Base-by-base conservation (phyloP, 2,888 invertebrate genomes). In the Thyatira batis region DNA sequence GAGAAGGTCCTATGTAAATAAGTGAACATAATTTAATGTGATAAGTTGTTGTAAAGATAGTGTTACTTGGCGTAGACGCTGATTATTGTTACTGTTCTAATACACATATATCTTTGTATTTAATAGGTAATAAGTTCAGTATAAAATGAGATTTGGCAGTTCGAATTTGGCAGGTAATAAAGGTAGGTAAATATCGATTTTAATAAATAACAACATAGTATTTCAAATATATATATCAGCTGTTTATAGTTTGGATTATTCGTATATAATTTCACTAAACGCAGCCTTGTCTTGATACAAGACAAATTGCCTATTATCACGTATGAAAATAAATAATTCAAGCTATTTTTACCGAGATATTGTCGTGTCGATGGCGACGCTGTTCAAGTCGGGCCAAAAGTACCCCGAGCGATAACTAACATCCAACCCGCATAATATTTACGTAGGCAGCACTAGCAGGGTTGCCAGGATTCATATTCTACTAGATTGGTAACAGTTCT, bases 341-440 rank as follows among this genome's bases (percentile, higher is more conserved):
- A 48, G 43, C 23, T 49, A 55, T 56, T 56, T 52, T 51, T 56
- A 56, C 54, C 33, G 45, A 39, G 57, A 62, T 60, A 66, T 60
- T 63, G 66, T 66, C 51, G 55, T 55, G 57, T 52, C 51, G 54
- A 52, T 56, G 54, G 45, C 51, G 53, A 50, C 50, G 53, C 51
- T 28, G 55, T 53, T 60, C 54, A 61, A 57, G 17, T 43, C 53
- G 28, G 49, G 46, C 50, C 51, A 48, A 28, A 44, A 54, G 56
- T 59, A 58, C 76, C 71, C 64, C 68, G 65, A 71, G 76, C 73
- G 71, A 69, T 82, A 78, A 80, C 80, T 77, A 78, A 78, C 67
- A 67, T 69, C 67, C 69, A 61, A 67, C 68, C 78, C 76, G 73
- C 76, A 75, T 79, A 80, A 82, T 85, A 84, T 78, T 80, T 81